Conservation (phyloP, 2,888 invertebrate genomes). For the Amorpha juglandis region DNA sequence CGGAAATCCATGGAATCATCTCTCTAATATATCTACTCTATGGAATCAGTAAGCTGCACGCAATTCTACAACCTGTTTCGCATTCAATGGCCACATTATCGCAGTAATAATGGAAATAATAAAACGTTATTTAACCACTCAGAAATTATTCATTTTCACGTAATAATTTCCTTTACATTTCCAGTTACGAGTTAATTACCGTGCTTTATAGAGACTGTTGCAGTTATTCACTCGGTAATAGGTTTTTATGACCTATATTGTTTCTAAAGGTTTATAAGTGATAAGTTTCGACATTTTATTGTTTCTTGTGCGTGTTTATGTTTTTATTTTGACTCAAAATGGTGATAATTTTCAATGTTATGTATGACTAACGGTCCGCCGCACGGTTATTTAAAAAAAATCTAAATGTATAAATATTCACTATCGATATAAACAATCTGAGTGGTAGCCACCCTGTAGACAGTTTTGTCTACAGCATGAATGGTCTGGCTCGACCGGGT, state of each 20-base stretch:
- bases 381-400: no score
- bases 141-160: slow-evolving; percentile 22
- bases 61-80: not conserved
- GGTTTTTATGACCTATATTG: not conserved
- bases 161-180: slow-evolving; percentile 18
- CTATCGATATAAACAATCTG: no score
- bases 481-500: no score
- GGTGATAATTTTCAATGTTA: no score
- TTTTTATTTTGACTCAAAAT: no score
- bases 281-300: not conserved
- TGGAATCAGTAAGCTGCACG: not conserved
- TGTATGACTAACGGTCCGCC: no score
- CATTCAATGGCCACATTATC: not conserved
- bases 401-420: no score
- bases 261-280: not conserved
- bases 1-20: no score
- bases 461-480: no score
- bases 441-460: no score
- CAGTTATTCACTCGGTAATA: slow-evolving; percentile 25
- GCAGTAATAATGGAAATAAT: slow-evolving; percentile 2
- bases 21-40: no score
- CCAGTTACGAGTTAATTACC: slow-evolving; percentile 27
- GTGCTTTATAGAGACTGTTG: slow-evolving; percentile 25
- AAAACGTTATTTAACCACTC: slow-evolving; percentile 3
- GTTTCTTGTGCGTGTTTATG: no score